phyloP scores from a whole-genome alignment of 2,888 invertebrate species.

The Epicampocera succincta region DNA sequence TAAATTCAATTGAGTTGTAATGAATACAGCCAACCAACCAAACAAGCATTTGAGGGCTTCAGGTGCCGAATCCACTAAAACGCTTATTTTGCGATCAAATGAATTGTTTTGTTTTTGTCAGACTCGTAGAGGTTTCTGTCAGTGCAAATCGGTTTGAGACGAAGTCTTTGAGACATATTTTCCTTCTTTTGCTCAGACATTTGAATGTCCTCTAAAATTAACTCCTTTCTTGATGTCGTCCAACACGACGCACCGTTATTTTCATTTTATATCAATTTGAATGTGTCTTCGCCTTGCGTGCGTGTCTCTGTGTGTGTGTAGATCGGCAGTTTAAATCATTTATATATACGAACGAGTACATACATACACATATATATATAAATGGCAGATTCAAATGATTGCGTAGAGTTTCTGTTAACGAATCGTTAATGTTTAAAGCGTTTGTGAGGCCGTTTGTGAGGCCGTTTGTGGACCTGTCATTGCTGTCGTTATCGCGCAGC shows the following conservation, averaged over 20 bases:
- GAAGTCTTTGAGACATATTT: too few relatives aligned
- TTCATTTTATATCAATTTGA: conserved; percentile 11
- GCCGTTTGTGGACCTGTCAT: not conserved
- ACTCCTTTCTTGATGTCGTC: conserved; percentile 1
- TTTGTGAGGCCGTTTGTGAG: not conserved
- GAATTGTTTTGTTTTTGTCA: too few relatives aligned
- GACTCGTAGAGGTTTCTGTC: too few relatives aligned
- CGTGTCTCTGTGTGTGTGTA: not conserved
- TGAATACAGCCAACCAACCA: conserved; percentile 28
- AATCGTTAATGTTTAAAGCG: conserved; percentile 33
- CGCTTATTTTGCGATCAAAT: too few relatives aligned
- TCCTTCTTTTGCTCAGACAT: conserved; percentile 6
- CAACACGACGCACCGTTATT: conserved; percentile 1
- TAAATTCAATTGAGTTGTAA: conserved; percentile 59
- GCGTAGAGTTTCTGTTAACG: conserved; percentile 32
- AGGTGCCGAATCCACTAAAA: too few relatives aligned
- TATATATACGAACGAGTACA: conserved; percentile 4
- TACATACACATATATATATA: conserved; percentile 53
- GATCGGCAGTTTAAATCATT: not conserved
- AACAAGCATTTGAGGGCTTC: not conserved
- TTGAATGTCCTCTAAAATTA: conserved; percentile 53
- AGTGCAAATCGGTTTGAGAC: too few relatives aligned
- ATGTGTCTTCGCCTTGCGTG: not conserved
- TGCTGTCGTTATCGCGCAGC: conserved; percentile 11
- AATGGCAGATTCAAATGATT: conserved; percentile 59